These are phyloP conservation scores for Puma concolor DNA, from an alignment of 2,113 vertebrate species.

Conservation along the genomic window DNA sequence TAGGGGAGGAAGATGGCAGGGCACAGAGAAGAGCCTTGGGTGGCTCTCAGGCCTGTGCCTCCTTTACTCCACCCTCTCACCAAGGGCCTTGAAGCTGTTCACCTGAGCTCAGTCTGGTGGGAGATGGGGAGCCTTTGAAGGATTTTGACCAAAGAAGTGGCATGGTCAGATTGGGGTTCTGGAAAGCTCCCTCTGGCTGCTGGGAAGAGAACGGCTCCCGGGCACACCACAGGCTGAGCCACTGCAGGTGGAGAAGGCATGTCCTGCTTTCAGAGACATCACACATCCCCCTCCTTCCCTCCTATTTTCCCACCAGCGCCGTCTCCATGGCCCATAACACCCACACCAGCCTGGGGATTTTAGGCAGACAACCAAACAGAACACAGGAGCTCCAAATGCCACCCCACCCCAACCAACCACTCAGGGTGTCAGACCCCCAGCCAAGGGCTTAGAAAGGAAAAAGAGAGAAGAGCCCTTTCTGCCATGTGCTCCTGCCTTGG, in stretches of 20 bases:
- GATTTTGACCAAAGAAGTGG: neutral
- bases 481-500: too few relatives aligned
- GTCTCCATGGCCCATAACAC: accelerated
- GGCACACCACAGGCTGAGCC: neutral
- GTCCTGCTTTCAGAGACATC: neutral
- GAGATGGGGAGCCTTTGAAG: neutral
- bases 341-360: neutral
- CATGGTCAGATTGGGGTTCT: neutral
- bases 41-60: neutral
- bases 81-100: neutral
- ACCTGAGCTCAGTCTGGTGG: neutral
- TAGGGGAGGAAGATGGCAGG: accelerated
- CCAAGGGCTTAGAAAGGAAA: neutral
- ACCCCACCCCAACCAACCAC: neutral
- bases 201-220: neutral
- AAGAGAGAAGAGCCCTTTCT: neutral
- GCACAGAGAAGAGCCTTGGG: neutral
- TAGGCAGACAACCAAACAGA: neutral
- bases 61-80: neutral
- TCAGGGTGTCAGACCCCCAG: neutral
- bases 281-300: accelerated
- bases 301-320: too few relatives aligned
- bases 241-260: neutral
- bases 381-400: neutral
- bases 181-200: neutral